Evolutionary conservation across 2,888 invertebrate species (phyloP), one percentile per base, ranked within the genome.

Genomic region (Noctua pronuba): DNA sequence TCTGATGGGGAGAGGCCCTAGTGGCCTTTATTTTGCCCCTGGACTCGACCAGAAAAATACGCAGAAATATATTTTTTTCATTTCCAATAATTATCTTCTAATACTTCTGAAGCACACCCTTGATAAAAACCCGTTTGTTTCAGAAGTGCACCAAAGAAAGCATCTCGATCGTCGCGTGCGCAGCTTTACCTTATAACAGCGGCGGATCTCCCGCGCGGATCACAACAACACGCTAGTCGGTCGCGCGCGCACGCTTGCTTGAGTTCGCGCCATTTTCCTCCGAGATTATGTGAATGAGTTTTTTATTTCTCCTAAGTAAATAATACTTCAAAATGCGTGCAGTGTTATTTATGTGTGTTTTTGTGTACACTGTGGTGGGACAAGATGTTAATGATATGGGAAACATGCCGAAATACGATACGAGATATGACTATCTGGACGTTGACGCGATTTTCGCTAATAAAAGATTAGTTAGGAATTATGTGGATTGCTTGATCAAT

Each of bases 361-460:
- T 92, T 91, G 91, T 92, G 86, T 91, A 87, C 76, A 87, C 79
- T 38, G 95, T 93, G 82, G 88, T 91, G 60, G 94, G 92, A 73
- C 96, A 96, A 87, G 93, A 95, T 77, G 79, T 92, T 6, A 94
- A 93, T 60, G 90, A 93, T 18, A 94, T 95, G 93, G 87, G 82
- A 44, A 90, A 91, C 64, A 91, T 96, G 94, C 96, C 96, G 2
- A 96, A 96, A 93, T 97, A 97, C 78, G 96, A 96, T 76, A 90
- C 92, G 65, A 97, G 97, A 90, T 98, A 98, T 92, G 98, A 98
- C 90, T 97, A 98, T 92, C 94, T 98, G 87, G 97, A 98, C 92
- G 95, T 98, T 44, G 98, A 98, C 85, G 97, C 97, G 67, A 97
- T 98, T 87, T 96, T 98, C 88, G 97, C 97, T 70, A 98, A 97